phyloP scores from a whole-genome alignment of 2,888 invertebrate species.

The Phaonia tiefii region DNA sequence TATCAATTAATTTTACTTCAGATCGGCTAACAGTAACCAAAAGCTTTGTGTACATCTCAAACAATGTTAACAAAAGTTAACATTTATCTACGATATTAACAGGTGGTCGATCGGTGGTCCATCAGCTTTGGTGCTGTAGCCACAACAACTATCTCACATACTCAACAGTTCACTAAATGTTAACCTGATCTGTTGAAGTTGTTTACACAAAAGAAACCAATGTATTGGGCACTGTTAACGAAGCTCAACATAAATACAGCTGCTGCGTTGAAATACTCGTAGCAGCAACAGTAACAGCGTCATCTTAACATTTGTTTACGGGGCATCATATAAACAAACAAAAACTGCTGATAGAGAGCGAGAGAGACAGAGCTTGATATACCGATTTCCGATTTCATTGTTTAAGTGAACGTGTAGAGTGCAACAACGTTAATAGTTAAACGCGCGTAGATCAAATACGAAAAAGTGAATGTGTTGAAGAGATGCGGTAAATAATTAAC shows the following conservation, averaged over 20 bases:
- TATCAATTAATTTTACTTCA: too few relatives aligned
- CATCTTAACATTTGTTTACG: constrained; percentile 44
- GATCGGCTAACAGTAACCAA: too few relatives aligned
- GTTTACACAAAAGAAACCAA: too few relatives aligned
- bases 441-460: not conserved
- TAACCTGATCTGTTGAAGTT: too few relatives aligned
- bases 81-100: too few relatives aligned
- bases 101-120: too few relatives aligned
- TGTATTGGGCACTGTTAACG: not conserved
- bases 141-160: too few relatives aligned
- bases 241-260: constrained; percentile 1
- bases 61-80: too few relatives aligned
- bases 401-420: constrained; percentile 44
- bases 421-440: constrained; percentile 33
- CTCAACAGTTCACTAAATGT: too few relatives aligned
- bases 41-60: too few relatives aligned
- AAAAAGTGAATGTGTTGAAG: not conserved
- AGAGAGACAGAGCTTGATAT: not conserved
- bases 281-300: constrained; percentile 28
- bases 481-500: not conserved
- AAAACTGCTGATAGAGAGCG: constrained; percentile 15
- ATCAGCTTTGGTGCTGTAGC: too few relatives aligned
- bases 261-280: not conserved
- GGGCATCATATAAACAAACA: constrained; percentile 7
- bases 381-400: constrained; percentile 39